Conservation (phyloP, 2,888 invertebrate genomes). For the Seira musarum region DNA sequence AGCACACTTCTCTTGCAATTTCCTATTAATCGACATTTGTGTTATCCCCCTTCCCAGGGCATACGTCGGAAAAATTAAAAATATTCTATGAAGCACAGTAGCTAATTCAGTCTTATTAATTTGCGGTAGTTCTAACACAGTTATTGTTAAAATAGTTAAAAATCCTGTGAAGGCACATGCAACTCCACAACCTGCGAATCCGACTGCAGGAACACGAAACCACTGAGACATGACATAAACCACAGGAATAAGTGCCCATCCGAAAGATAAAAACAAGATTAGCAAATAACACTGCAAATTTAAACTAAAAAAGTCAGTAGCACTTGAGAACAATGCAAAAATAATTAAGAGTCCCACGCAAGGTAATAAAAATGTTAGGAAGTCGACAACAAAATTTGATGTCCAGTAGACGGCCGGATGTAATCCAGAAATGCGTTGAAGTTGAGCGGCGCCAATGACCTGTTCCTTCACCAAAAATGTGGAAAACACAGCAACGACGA, state of each 20-base stretch:
- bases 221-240: slow-evolving; percentile 47
- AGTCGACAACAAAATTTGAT: slow-evolving; percentile 80
- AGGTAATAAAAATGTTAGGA: slow-evolving; percentile 78
- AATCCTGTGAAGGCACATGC: slow-evolving; percentile 76
- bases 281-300: slow-evolving; percentile 58
- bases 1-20: slow-evolving; percentile 53
- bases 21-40: slow-evolving; percentile 65
- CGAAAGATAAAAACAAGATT: slow-evolving; percentile 76
- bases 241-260: slow-evolving; percentile 49
- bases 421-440: slow-evolving; percentile 81
- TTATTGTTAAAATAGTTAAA: slow-evolving; percentile 81
- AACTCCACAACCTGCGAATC: slow-evolving; percentile 54
- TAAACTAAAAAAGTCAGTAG: slow-evolving; percentile 61
- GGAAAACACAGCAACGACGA: slow-evolving; percentile 76
- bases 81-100: slow-evolving; percentile 78
- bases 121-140: slow-evolving; percentile 78
- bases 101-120: slow-evolving; percentile 78
- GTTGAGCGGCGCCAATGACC: slow-evolving; percentile 80
- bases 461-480: slow-evolving; percentile 79
- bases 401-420: slow-evolving; percentile 81
- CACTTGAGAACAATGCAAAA: slow-evolving; percentile 71
- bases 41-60: slow-evolving; percentile 74
- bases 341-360: slow-evolving; percentile 77
- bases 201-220: slow-evolving; percentile 50
- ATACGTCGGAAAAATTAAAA: slow-evolving; percentile 83